Percentiles rank a stretch among this genome's conserved stretches.
phyloP scores from a whole-genome alignment of 2,113 vertebrate genomes.

The Myiozetetes cayanensis region DNA sequence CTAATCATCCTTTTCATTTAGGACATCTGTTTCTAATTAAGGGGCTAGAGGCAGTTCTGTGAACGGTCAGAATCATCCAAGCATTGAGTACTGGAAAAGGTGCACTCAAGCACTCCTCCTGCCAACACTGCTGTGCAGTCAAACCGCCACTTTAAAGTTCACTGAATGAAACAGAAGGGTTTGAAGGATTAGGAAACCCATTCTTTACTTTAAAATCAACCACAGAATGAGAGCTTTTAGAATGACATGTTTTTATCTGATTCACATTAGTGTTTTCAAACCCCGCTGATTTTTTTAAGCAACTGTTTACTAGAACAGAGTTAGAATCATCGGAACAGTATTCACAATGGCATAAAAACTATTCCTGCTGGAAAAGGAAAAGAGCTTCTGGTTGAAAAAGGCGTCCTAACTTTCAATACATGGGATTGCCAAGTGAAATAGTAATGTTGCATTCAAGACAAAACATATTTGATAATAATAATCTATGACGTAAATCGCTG shows the following conservation, averaged over 20 bases:
- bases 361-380: background rate
- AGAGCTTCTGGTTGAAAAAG: background rate
- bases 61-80: background rate
- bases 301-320: background rate
- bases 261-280: background rate
- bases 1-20: slow-evolving; percentile 22
- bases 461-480: background rate
- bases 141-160: background rate
- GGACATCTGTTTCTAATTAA: slow-evolving; percentile 38
- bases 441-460: background rate
- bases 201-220: background rate
- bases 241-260: background rate
- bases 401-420: background rate
- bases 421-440: background rate
- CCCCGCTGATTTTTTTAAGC: background rate
- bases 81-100: background rate
- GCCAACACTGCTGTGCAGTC: fast-evolving
- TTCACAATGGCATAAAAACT: background rate
- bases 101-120: background rate
- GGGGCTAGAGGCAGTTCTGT: background rate
- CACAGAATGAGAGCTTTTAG: background rate
- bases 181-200: background rate
- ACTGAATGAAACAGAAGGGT: background rate
- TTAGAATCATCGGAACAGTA: background rate
- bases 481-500: background rate